Base-by-base conservation (phyloP, 2,888 invertebrate species). In the Leptothorax acervorum region DNA sequence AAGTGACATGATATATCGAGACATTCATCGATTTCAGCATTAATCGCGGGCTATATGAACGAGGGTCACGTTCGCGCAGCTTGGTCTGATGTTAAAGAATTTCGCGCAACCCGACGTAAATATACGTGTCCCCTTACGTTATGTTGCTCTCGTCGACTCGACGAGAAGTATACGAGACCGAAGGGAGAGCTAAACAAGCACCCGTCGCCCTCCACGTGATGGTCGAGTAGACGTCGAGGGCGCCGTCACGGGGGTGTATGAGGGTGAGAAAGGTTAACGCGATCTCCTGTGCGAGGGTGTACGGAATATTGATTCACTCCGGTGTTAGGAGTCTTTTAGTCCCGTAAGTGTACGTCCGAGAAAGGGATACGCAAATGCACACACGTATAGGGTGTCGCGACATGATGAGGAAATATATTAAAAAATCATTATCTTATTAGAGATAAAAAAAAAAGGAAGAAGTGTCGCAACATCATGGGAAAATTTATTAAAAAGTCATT, bases 251-350 rank as follows among this genome's bases (percentile, higher is more conserved):
- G 70, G 83, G 79, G 75, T 75, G 81, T 66, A 84, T 75, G 83
- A 86, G 84, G 86, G 81, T 66, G 85, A 86, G 82, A 88, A 87
- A 91, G 89, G 88, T 91, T 90, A 91, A 91, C 89, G 87, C 87
- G 87, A 87, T 91, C 89, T 90, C 86, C 55, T 65, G 78, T 85
- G 88, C 78, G 79, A 85, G 86, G 57, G 73, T 83, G 82, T 78
- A 83, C 79, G 85, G 85, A 86, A 88, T 91, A 92, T 92, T 87
- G 91, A 92, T 90, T 91, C 75, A 57, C 35, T 65, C 62, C 78
- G 73, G 63, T 66, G 85, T 87, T 71, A 87, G 87, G 78, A 88
- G 75, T 83, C 74, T 85, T 70, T 62, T 78, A 78, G 68, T 51
- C 60, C 68, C 39, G 18, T 51, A 45, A n/a, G 28, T 82, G n/a